These are phyloP conservation scores for Xiphorhynchus elegans DNA, from an alignment of 2,113 vertebrate species.

Conservation along the genomic window DNA sequence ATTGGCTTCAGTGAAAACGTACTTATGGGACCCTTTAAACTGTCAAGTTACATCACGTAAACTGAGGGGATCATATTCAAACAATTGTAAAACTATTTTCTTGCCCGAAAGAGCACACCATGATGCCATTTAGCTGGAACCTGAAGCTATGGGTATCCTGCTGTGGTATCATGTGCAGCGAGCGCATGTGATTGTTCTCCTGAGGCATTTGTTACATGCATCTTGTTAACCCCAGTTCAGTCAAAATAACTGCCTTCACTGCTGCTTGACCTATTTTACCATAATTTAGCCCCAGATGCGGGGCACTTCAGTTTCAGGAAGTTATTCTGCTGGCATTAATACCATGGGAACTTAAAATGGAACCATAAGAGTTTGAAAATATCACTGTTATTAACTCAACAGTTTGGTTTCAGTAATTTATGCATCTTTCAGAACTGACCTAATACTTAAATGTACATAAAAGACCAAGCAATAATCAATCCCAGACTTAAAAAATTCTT, in stretches of 20 bases:
- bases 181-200: constrained; percentile 67
- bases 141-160: constrained; percentile 73
- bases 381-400: constrained; percentile 46
- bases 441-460: constrained; percentile 7
- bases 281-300: constrained; percentile 37
- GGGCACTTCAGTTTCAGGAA: constrained; percentile 20
- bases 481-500: constrained; percentile 17
- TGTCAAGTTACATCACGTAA: constrained; percentile 64
- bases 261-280: constrained; percentile 73
- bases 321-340: constrained; percentile 33
- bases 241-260: constrained; percentile 64
- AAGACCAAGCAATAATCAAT: constrained; percentile 16
- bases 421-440: constrained; percentile 15
- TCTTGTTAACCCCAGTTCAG: constrained; percentile 72
- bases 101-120: constrained; percentile 74
- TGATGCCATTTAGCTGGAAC: constrained; percentile 72
- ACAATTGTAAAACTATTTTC: constrained; percentile 67
- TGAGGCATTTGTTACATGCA: constrained; percentile 69
- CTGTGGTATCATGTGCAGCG: constrained; percentile 69
- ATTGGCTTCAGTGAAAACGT: background rate
- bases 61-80: constrained; percentile 58
- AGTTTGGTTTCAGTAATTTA: constrained; percentile 44
- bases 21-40: constrained; percentile 61
- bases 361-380: constrained; percentile 33
- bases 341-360: constrained; percentile 22